These are phyloP conservation scores for Adelphocoris suturalis DNA, from an alignment of 2,888 invertebrate species.

Conservation along the genomic window DNA sequence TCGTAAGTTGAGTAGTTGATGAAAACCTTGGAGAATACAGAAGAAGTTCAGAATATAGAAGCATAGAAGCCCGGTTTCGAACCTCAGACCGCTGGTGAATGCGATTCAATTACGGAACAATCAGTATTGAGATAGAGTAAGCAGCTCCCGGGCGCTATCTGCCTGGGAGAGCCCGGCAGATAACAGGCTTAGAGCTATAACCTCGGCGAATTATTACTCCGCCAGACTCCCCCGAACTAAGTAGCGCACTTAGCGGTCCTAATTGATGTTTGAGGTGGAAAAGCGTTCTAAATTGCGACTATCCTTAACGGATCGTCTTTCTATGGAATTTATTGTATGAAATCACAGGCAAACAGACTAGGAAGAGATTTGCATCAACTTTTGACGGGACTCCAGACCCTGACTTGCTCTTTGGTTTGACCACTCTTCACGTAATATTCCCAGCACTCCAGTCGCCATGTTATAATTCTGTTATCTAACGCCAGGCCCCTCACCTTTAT, in stretches of 20 bases:
- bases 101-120: slow-evolving; percentile 61
- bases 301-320: neutral
- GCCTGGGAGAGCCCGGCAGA: slow-evolving; percentile 36
- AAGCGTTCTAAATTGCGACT: slow-evolving; percentile 54
- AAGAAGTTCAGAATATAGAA: too few species aligned
- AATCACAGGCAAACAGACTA: too few species aligned
- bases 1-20: too few species aligned
- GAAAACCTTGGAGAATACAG: too few species aligned
- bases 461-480: too few species aligned
- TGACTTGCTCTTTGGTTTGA: too few species aligned
- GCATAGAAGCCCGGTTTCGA: neutral
- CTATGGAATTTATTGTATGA: too few species aligned
- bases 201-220: slow-evolving; percentile 60
- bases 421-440: too few species aligned
- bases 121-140: slow-evolving; percentile 56
- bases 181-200: slow-evolving; percentile 59
- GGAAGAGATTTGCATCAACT: too few species aligned
- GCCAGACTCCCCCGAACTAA: slow-evolving; percentile 33
- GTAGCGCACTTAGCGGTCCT: slow-evolving; percentile 59
- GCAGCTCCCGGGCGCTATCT: slow-evolving; percentile 49
- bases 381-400: too few species aligned
- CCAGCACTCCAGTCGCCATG: too few species aligned
- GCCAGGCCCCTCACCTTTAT: too few species aligned
- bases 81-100: neutral
- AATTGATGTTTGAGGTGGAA: slow-evolving; percentile 65